Evolutionary conservation across 2,113 vertebrate species (phyloP).

Genomic region (Pelmatolapia mariae): DNA sequence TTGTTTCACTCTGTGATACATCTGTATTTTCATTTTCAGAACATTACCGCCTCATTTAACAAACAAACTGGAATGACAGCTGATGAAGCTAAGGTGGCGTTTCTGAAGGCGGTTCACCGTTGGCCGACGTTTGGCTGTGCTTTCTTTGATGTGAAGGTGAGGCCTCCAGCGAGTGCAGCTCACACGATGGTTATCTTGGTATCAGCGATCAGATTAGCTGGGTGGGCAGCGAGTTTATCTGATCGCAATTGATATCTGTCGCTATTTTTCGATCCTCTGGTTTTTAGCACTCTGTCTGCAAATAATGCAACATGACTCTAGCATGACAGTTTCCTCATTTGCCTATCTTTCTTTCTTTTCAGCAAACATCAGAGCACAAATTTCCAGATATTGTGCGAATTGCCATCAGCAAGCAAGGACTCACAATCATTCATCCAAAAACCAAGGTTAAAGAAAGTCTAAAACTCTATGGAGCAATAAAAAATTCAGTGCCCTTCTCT

Average conservation of each 20-base stretch:
- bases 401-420: slow-evolving; percentile 88
- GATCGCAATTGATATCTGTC: neutral
- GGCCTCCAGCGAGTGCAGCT: neutral
- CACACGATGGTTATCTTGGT: neutral
- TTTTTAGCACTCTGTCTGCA: neutral
- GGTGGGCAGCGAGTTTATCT: neutral
- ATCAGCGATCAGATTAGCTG: neutral
- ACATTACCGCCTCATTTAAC: slow-evolving; percentile 71
- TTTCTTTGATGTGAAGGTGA: slow-evolving; percentile 97
- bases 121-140: slow-evolving; percentile 97
- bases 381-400: slow-evolving; percentile 90
- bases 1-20: neutral
- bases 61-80: slow-evolving; percentile 76
- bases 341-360: neutral
- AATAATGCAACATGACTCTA: neutral
- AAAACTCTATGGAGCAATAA: neutral
- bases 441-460: slow-evolving; percentile 78
- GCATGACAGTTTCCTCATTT: neutral
- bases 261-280: neutral
- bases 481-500: neutral
- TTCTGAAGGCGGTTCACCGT: slow-evolving; percentile 80
- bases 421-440: slow-evolving; percentile 88
- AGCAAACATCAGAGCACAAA: slow-evolving; percentile 90
- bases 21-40: slow-evolving; percentile 12
- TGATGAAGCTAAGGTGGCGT: slow-evolving; percentile 83